Evolutionary conservation across 2,888 invertebrate genomes (phyloP).

Genomic region (Drosophila cyrtoloma): DNA sequence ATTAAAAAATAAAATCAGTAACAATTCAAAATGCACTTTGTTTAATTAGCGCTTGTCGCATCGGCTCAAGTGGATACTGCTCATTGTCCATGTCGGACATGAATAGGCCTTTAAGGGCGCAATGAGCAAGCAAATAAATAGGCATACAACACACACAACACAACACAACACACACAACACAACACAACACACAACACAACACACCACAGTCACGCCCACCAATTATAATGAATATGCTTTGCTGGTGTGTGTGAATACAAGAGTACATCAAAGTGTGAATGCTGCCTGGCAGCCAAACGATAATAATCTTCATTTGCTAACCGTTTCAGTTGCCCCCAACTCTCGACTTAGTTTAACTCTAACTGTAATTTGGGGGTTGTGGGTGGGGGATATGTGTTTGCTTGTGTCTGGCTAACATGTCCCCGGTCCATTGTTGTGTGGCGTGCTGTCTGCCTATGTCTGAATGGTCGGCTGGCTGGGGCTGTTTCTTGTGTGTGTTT

Average conservation of each 20-base stretch:
- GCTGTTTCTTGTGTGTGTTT: not conserved
- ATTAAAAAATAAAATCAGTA: conserved; percentile 3
- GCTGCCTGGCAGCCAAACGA: conserved; percentile 63
- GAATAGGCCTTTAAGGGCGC: conserved; percentile 68
- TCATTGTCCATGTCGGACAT: conserved; percentile 54
- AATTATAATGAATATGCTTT: conserved; percentile 61
- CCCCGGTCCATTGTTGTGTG: conserved; percentile 71
- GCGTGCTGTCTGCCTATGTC: conserved; percentile 22
- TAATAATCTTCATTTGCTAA: conserved; percentile 73
- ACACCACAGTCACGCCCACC: conserved; percentile 50
- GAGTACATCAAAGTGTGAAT: conserved; percentile 65
- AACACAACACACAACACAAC: not conserved
- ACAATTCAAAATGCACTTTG: conserved; percentile 43
- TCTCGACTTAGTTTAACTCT: conserved; percentile 5
- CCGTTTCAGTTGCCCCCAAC: conserved; percentile 25
- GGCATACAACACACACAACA: conserved; percentile 16
- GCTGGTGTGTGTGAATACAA: conserved; percentile 15
- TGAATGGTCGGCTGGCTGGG: not conserved
- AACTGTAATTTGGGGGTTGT: conserved; percentile 15
- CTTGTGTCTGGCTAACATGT: conserved; percentile 69
- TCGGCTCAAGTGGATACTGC: conserved; percentile 37
- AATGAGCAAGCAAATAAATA: conserved; percentile 52
- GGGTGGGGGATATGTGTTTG: conserved; percentile 37
- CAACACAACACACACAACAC: not conserved
- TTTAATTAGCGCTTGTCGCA: conserved; percentile 69